Base-by-base conservation (phyloP, 2,797 vertebrate species). In the Sebastes itinus region DNA sequence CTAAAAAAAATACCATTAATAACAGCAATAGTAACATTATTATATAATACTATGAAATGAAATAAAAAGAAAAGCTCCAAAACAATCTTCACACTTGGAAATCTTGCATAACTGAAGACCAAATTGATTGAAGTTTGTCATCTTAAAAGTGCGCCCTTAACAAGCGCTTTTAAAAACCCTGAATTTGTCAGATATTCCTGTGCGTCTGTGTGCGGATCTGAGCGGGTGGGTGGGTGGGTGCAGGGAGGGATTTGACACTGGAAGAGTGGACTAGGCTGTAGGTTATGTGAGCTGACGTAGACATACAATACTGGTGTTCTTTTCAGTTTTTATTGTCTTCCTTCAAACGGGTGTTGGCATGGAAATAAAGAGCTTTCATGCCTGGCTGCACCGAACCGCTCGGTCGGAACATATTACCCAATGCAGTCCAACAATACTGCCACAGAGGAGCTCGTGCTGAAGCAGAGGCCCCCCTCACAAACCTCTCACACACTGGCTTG, bases 151-250 rank as follows among this genome's bases (percentile, higher is more conserved):
- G 77, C 33, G 64, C 86, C 60, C 27, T 54, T 22, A 68, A 82
- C 58, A 46, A 72, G 88, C 75, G 79, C 87, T 69, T 89, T 90
- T 92, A 89, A 93, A 94, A 94, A 93, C 90, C 93, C 93, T 94
- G 93, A 94, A 92, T 91, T 87, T 77, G 38, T 90, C 81, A 67
- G 81, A 76, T 81, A 55, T 84, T 86, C 58, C 83, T 94, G 92
- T 95, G 92, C 88, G 76, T 91, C 77, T 87, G 70, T 88, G 90
- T 87, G 88, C 63, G 67, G 83, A 71, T 81, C 61, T 81, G 62
- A 38, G 49, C 6, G 63, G 30, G 28, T 8, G 63, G 30, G 28
- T 20, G 65, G 27, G 28, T 27, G 69, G 76, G 52, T 28, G 49
- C 12, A 33, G 56, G 46, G 32, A 14, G 69, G 59, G 73, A 25